Conservation (phyloP, 2,113 vertebrate genomes). For the Burhinus oedicnemus region DNA sequence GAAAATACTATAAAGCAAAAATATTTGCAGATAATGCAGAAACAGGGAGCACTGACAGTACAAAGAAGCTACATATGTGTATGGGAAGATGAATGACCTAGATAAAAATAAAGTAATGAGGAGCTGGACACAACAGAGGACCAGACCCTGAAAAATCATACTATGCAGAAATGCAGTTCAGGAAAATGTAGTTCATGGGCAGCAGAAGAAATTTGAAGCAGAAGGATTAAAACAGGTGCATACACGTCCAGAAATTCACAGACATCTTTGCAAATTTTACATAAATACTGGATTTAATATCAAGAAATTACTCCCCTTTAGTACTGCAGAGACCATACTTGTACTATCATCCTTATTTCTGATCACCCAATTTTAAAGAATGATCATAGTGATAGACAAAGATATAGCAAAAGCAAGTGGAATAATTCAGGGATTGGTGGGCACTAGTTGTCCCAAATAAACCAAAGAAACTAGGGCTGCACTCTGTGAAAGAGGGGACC, state of each 20-base stretch:
- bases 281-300: constrained; percentile 25
- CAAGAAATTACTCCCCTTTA: constrained; percentile 17
- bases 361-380: constrained; percentile 20
- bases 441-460: not conserved
- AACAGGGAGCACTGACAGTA: not conserved
- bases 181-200: not conserved
- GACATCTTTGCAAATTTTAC: constrained; percentile 27
- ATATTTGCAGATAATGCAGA: constrained; percentile 35
- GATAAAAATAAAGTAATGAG: constrained; percentile 35
- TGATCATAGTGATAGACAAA: not conserved
- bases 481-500: not conserved
- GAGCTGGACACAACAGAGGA: constrained; percentile 17
- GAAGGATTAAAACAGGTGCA: not conserved
- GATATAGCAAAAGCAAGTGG: not conserved
- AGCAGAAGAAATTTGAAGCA: not conserved
- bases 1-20: constrained; percentile 35
- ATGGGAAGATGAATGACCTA: constrained; percentile 30
- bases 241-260: not conserved
- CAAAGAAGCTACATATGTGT: not conserved
- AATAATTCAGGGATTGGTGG: not conserved
- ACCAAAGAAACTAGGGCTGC: not conserved
- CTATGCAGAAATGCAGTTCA: not conserved
- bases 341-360: constrained; percentile 37
- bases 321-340: not conserved
- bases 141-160: not conserved